Percentiles rank a stretch among this genome's conserved stretches.
Conservation (phyloP, 2,113 vertebrate genomes). For the Callocephalon fimbriatum region DNA sequence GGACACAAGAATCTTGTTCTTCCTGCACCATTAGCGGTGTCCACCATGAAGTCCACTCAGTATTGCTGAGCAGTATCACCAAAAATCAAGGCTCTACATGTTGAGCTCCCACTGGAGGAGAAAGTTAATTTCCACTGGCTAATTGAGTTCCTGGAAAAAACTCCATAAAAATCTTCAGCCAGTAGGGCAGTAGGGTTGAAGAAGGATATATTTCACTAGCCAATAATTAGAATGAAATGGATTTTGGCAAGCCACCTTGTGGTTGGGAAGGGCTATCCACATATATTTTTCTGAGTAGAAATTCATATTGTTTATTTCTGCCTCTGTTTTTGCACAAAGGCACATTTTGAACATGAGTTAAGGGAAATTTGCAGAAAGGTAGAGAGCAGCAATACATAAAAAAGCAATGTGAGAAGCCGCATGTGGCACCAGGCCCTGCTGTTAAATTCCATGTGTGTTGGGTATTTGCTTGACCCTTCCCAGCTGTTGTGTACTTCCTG, state of each 20-base stretch:
- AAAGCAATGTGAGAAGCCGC: background rate
- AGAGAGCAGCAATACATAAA: background rate
- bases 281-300: background rate
- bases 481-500: constrained; percentile 64
- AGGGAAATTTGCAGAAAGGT: constrained; percentile 5
- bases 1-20: background rate
- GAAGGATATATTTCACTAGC: background rate
- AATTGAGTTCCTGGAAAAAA: background rate
- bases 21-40: background rate
- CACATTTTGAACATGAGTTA: background rate
- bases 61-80: rapidly evolving
- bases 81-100: background rate
- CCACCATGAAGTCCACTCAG: background rate
- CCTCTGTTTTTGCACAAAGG: background rate
- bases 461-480: constrained; percentile 67
- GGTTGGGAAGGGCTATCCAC: background rate
- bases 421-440: constrained; percentile 40
- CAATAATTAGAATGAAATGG: background rate
- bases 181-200: background rate
- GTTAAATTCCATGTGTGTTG: constrained; percentile 57
- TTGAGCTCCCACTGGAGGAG: background rate
- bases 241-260: background rate
- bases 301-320: background rate
- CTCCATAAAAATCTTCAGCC: background rate
- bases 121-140: background rate